Percentiles rank a stretch among this genome's conserved stretches.
Evolutionary conservation across 2,797 vertebrate species (phyloP).

Genomic region (Meda fulgida): DNA sequence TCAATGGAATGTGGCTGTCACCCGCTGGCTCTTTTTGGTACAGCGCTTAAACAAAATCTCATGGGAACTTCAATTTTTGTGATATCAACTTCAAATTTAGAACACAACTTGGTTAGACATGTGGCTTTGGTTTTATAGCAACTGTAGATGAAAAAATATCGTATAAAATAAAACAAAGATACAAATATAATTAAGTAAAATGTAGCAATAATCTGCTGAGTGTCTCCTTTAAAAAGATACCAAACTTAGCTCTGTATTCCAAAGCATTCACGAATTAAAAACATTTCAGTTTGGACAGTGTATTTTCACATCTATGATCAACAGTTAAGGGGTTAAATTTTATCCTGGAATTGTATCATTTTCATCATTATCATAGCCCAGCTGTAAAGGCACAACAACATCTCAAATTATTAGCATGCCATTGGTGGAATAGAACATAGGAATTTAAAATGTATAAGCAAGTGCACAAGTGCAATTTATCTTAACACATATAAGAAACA

Average conservation of each 20-base stretch:
- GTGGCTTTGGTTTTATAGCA: not conserved
- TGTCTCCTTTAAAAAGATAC: not conserved
- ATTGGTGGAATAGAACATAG: not conserved
- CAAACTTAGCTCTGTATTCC: not conserved
- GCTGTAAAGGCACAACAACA: not conserved
- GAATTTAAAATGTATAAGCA: not conserved
- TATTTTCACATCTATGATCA: too few species aligned
- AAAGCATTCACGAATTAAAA: not conserved
- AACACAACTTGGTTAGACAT: not conserved
- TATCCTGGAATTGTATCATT: too few species aligned
- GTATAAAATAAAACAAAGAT: too few species aligned
- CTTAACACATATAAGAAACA: not conserved
- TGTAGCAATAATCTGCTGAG: not conserved
- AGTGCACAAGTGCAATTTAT: not conserved
- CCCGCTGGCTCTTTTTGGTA: not conserved
- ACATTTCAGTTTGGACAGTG: not conserved
- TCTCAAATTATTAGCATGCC: not conserved
- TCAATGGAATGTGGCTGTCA: not conserved
- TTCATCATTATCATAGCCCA: too few species aligned
- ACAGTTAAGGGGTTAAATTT: too few species aligned
- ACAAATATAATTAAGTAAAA: too few species aligned
- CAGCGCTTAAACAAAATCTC: not conserved
- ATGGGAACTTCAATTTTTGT: not conserved
- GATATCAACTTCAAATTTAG: not conserved
- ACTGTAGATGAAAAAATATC: not conserved